Conservation (phyloP, 2,113 vertebrate species). For the Poeciliopsis prolifica region DNA sequence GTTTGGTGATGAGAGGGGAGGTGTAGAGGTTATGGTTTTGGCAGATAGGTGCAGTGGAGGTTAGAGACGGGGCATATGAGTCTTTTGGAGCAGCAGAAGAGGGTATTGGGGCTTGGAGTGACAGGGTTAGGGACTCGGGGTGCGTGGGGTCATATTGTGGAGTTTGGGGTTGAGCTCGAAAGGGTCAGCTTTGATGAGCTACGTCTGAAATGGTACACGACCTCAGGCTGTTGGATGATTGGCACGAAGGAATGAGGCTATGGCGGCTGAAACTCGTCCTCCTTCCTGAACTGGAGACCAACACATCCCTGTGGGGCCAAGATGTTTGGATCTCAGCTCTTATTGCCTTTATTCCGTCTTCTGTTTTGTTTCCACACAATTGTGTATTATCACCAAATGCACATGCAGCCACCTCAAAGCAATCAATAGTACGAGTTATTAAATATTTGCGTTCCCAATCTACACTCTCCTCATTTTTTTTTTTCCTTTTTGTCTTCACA, state of each 20-base stretch:
- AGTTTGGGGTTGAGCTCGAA: conserved; percentile 48
- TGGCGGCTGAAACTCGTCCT: conserved; percentile 62
- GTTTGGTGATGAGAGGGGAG: conserved; percentile 76
- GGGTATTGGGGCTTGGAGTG: conserved; percentile 74
- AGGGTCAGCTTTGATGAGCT: conserved; percentile 61
- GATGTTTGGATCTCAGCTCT: conserved; percentile 39
- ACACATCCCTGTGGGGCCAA: conserved; percentile 53
- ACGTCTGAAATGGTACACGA: conserved; percentile 59
- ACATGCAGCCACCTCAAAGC: conserved; percentile 48
- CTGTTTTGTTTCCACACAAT: conserved; percentile 65
- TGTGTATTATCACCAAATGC: conserved; percentile 27
- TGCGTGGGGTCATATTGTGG: conserved; percentile 68
- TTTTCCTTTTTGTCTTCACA: conserved; percentile 62
- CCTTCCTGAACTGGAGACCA: conserved; percentile 46
- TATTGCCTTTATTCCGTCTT: conserved; percentile 22
- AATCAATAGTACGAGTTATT: conserved; percentile 17
- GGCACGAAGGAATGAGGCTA: conserved; percentile 61
- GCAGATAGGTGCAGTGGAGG: conserved; percentile 72
- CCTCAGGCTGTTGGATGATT: conserved; percentile 67
- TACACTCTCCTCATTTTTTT: conserved; percentile 27
- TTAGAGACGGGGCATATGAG: conserved; percentile 57
- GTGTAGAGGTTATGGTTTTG: conserved; percentile 66
- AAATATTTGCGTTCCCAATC: conserved; percentile 18
- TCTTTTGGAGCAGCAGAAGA: conserved; percentile 60
- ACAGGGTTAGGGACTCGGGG: conserved; percentile 77